These are phyloP conservation scores for Arion vulgaris DNA, from an alignment of 1,140 invertebrate species.

Conservation along the genomic window DNA sequence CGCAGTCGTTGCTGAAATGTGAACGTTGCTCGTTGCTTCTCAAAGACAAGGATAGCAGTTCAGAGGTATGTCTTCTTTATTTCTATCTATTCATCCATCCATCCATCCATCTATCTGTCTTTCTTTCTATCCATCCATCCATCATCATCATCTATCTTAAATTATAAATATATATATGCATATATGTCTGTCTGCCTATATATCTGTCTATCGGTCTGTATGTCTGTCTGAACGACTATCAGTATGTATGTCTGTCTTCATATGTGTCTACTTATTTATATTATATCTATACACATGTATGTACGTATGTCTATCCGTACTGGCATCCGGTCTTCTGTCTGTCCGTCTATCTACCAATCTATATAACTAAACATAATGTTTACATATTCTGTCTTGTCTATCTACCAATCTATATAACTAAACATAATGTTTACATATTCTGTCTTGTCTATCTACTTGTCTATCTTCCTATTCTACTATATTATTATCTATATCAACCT, in stretches of 20 bases:
- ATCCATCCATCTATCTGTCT: not conserved
- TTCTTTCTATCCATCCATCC: not conserved
- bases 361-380: not conserved
- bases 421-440: not conserved
- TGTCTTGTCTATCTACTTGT: not conserved
- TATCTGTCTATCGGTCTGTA: not conserved
- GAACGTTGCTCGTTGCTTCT: slow-evolving; percentile 85
- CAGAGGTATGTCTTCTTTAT: slow-evolving; percentile 49
- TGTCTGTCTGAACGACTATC: not conserved
- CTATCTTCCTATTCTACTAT: not conserved
- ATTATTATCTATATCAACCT: not conserved
- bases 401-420: not conserved
- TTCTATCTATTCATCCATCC: not conserved
- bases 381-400: not conserved
- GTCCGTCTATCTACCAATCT: not conserved
- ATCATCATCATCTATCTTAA: slow-evolving; percentile 1
- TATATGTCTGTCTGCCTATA: not conserved
- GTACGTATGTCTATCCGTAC: no score
- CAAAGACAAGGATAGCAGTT: slow-evolving; percentile 55
- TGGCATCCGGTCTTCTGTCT: no score
- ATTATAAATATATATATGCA: not conserved
- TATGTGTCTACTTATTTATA: not conserved
- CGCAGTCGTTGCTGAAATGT: slow-evolving; percentile 90
- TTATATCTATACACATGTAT: no score
- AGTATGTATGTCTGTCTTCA: not conserved